Conservation (phyloP, 2,797 vertebrate genomes). For the Sebastes hopkinsi region DNA sequence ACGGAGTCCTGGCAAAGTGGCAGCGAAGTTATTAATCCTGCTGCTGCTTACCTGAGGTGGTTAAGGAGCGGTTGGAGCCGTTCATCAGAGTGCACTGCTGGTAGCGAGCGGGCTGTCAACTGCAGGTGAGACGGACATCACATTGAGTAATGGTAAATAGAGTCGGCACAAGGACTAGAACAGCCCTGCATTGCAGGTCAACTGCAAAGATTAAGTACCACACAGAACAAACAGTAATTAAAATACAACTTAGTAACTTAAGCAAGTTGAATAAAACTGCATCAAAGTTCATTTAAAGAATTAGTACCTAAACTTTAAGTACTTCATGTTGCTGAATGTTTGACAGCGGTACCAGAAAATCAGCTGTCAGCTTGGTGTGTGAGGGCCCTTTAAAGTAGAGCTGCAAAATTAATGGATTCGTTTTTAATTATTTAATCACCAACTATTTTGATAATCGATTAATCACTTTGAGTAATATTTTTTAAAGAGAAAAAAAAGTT, state of each 20-base stretch:
- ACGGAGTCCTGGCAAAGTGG: conserved; percentile 23
- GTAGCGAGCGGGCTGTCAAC: conserved; percentile 93
- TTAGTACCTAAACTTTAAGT: not conserved
- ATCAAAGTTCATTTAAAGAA: not conserved
- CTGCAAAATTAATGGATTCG: too few relatives aligned
- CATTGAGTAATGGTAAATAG: conserved; percentile 56
- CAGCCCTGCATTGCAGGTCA: conserved; percentile 5
- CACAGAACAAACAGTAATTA: conserved; percentile 6
- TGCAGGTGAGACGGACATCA: conserved; percentile 74
- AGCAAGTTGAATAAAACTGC: not conserved
- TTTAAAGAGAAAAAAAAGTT: too few relatives aligned
- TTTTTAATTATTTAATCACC: too few relatives aligned
- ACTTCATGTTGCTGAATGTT: not conserved
- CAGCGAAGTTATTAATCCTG: conserved; percentile 45
- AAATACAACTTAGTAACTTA: not conserved
- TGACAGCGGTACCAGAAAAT: not conserved
- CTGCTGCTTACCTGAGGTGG: conserved; percentile 92
- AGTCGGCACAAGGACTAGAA: conserved; percentile 30
- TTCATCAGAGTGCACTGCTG: conserved; percentile 93
- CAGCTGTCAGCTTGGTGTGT: not conserved
- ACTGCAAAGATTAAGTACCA: conserved; percentile 4
- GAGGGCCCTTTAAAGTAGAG: not conserved
- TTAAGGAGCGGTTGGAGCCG: conserved; percentile 94
- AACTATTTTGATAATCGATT: too few relatives aligned
- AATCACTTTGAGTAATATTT: too few relatives aligned